Percentiles rank a stretch among this genome's conserved stretches.
Conservation (phyloP, 1,140 invertebrate species). For the Ladona fulva region DNA sequence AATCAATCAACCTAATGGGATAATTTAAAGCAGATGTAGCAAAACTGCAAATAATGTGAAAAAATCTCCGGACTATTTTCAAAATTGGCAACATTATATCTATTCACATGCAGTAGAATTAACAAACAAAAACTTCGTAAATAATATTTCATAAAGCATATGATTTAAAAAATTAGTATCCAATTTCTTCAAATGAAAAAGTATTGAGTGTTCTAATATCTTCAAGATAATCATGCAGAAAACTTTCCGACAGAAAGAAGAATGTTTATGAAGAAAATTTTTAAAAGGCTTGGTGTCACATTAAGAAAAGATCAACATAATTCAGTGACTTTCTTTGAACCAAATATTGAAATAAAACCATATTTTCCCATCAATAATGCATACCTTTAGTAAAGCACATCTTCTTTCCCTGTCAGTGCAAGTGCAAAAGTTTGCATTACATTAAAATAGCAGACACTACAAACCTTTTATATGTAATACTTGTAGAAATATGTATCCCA, state of each 20-base stretch:
- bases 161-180: too few relatives aligned
- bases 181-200: too few relatives aligned
- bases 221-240: not conserved
- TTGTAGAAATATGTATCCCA: too few relatives aligned
- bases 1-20: not conserved
- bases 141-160: too few relatives aligned
- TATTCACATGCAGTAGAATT: not conserved
- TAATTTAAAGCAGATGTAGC: not conserved
- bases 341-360: too few relatives aligned
- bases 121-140: not conserved
- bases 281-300: not conserved
- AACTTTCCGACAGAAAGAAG: not conserved
- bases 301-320: not conserved
- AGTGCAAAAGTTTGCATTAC: too few relatives aligned
- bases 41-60: not conserved
- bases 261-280: not conserved
- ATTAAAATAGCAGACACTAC: too few relatives aligned
- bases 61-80: not conserved
- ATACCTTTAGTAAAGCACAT: too few relatives aligned
- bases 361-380: too few relatives aligned
- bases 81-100: not conserved
- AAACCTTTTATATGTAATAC: too few relatives aligned
- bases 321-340: not conserved
- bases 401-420: too few relatives aligned
- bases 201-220: not conserved